Evolutionary conservation across 1,140 invertebrate species (phyloP), one percentile per base, ranked within the genome.

Genomic region (Phenacoccus solenopsis): DNA sequence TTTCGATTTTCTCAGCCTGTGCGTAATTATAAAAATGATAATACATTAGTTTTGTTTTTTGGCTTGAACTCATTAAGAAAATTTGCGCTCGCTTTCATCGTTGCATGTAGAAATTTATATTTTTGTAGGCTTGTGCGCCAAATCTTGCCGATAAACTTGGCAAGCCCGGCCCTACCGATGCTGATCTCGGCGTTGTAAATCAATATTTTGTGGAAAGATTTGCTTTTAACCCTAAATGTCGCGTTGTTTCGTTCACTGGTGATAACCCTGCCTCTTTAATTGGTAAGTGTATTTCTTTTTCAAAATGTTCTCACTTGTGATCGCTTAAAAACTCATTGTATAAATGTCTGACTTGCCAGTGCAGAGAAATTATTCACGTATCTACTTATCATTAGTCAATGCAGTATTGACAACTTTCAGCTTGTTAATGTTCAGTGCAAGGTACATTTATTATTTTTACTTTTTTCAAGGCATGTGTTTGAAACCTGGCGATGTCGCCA

Each of bases 211-310:
- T 75, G 21, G 84, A 90, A 74, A 83, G 91, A 69, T 97, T 93
- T 78, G 88, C 88, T 7, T 96, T 98, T 78, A 81, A 84, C 75
- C 76, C 85, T 0, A 80, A 88, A 2, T 98, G 94, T 78, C 81
- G 85, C 76, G 83, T 98, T 4, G 82, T 94, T 3, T 87, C 91
- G 0, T 97, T 96, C 78, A 97, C 94, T 1, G 96, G 95, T 0
- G 96, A 98, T 77, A 98, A 98, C 84, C 90, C 90, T 13, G 87
- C 90, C 1, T 91, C 92, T 0, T 80, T 94, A 20, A 87, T 88
- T 69, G 89, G 89, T 89, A 82, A 78, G 70, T 70, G 49, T 73
- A 71, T 61, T 38, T 38, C 28, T 22, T 49, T 49, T n/a, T n/a
- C 21, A 38, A 38, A 10, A 10, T 38, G 32, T 38, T 38, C n/a